phyloP scores from a whole-genome alignment of 2,797 vertebrate species.

The Kryptolebias ocellatus region DNA sequence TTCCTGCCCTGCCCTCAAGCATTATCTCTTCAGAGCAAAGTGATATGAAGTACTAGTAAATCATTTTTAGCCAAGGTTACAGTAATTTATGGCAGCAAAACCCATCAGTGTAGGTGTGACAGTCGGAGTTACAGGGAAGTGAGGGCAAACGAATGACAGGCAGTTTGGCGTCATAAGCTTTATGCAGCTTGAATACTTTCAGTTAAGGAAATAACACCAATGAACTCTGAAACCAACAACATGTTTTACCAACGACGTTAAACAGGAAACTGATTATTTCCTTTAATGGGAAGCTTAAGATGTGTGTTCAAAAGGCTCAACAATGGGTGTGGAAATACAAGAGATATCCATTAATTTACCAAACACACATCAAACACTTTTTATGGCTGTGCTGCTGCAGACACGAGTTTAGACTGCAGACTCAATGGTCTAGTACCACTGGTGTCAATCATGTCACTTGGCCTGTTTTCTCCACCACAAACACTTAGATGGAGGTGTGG shows the following conservation, averaged over 20 bases:
- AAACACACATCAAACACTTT: constrained; percentile 18
- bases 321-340: neutral
- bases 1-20: neutral
- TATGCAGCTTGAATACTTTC: constrained; percentile 13
- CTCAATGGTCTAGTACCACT: constrained; percentile 11
- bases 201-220: constrained; percentile 13
- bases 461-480: constrained; percentile 8
- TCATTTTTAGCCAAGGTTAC: constrained; percentile 12
- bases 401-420: constrained; percentile 1
- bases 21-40: neutral
- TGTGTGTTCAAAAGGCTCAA: neutral
- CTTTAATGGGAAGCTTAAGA: constrained; percentile 9
- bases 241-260: neutral
- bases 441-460: constrained; percentile 18
- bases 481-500: constrained; percentile 16
- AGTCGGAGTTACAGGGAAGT: constrained; percentile 39
- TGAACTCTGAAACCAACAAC: neutral
- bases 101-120: constrained; percentile 14
- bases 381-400: neutral
- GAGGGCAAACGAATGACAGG: constrained; percentile 5
- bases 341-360: constrained; percentile 14
- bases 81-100: constrained; percentile 12
- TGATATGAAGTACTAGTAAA: constrained; percentile 21
- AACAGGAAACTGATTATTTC: constrained; percentile 34
- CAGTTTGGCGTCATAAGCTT: constrained; percentile 7